Conservation (phyloP, 2,797 vertebrate genomes). For the Halcyon badia region DNA sequence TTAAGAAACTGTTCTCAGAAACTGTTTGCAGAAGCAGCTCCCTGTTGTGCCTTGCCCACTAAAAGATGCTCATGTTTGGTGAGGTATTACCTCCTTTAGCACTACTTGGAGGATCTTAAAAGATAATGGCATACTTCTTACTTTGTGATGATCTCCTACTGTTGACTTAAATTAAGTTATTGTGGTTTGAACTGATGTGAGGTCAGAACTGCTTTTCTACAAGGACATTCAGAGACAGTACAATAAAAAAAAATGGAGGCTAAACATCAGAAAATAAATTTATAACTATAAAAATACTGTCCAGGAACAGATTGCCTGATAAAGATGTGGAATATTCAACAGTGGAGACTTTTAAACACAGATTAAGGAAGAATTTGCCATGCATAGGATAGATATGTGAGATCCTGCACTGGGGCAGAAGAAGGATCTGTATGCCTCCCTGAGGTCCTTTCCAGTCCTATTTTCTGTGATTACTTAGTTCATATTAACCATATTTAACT, state of each 20-base stretch:
- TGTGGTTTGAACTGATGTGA: background rate
- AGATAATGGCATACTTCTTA: background rate
- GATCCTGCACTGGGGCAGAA: fast-evolving
- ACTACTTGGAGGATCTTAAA: background rate
- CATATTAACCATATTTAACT: background rate
- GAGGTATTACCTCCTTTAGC: background rate
- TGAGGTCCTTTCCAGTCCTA: background rate
- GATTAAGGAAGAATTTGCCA: background rate
- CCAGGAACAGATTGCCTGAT: background rate
- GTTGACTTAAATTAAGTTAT: background rate
- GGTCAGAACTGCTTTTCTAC: background rate
- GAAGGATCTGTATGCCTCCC: background rate
- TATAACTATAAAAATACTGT: background rate
- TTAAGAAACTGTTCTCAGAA: background rate
- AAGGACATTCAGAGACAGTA: background rate
- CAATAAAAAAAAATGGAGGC: background rate
- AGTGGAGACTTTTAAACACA: background rate
- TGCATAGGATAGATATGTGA: background rate
- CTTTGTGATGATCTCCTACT: background rate
- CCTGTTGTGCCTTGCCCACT: background rate
- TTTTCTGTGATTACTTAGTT: background rate
- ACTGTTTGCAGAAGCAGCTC: background rate
- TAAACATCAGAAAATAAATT: background rate
- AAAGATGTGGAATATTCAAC: background rate
- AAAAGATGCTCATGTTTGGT: background rate